These are phyloP conservation scores for Okapia johnstoni DNA, from an alignment of 2,113 vertebrate species.

Conservation along the genomic window DNA sequence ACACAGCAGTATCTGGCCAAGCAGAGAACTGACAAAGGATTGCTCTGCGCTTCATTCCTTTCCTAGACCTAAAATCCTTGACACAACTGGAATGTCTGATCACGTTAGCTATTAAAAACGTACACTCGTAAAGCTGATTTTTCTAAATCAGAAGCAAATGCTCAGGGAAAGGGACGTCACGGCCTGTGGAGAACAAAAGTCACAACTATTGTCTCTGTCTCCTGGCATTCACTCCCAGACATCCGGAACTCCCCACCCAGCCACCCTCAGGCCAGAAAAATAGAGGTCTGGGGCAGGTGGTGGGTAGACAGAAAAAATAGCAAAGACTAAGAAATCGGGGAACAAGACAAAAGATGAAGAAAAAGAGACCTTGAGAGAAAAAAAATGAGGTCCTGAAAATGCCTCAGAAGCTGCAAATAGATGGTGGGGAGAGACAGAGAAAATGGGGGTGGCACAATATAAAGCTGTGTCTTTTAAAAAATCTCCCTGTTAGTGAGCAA, in stretches of 20 bases:
- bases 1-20: background rate
- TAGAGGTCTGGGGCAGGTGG: background rate
- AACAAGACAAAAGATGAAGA: background rate
- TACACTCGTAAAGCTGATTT: background rate
- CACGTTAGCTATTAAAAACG: background rate
- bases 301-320: background rate
- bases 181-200: background rate
- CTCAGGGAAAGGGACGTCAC: background rate
- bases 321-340: background rate
- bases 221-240: background rate
- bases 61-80: background rate
- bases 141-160: constrained; percentile 23
- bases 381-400: background rate
- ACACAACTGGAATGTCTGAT: background rate
- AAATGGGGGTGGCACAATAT: background rate
- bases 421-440: background rate
- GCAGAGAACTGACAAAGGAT: background rate
- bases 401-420: background rate
- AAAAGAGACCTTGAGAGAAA: background rate
- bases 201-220: background rate
- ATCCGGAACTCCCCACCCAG: too few species aligned
- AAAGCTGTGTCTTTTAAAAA: background rate
- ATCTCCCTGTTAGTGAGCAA: background rate
- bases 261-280: background rate
- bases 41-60: background rate